Base-by-base conservation (phyloP, 2,113 vertebrate species). In the Pycnonotus jocosus region DNA sequence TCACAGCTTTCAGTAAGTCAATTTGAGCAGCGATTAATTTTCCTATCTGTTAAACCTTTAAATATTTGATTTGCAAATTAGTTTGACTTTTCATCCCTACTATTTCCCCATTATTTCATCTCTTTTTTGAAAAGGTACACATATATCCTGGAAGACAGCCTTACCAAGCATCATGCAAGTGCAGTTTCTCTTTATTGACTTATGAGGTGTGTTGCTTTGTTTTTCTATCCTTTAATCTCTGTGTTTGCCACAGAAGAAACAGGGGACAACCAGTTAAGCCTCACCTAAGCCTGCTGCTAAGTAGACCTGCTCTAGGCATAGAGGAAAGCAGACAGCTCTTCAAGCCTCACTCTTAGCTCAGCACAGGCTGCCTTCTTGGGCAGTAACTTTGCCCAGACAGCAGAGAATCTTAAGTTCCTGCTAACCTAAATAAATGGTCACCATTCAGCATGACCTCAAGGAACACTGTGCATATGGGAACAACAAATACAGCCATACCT, bases 51-150 rank as follows among this genome's bases (percentile, higher is more conserved):
- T 86, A 86, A 76, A 83, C n/a, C 50, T 91, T 65, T 78, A 82
- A 88, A 91, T 74, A 76, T 71, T 93, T 93, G 74, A 72, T 76
- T 92, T 92, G 70, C n/a, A 93, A 91, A 81, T 64, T 28, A 11
- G 25, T 65, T 37, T 66, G 82, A 80, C 61, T 77, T 86, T 66
- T 61, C 25, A 76, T 90, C 35, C 50, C 57, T 88, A 38, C 44
- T 37, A 47, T 35, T 35, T 60, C 37, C 20, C 35, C n/a, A 45
- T 72, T 68, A 70, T 73, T 77, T 85, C 21, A 82, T 44, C 28
- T 72, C 13, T 21, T 70, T 94, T 77, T 78, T 18, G 27, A 8
- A 42, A 57, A 61, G 25, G 73, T 50, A 27, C 30, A 57, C 10
- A 37, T 38, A 58, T 18, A 56, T 48, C 42, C 65, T 65, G 30